phyloP scores from a whole-genome alignment of 2,888 invertebrate species.

The Athalia rosae region DNA sequence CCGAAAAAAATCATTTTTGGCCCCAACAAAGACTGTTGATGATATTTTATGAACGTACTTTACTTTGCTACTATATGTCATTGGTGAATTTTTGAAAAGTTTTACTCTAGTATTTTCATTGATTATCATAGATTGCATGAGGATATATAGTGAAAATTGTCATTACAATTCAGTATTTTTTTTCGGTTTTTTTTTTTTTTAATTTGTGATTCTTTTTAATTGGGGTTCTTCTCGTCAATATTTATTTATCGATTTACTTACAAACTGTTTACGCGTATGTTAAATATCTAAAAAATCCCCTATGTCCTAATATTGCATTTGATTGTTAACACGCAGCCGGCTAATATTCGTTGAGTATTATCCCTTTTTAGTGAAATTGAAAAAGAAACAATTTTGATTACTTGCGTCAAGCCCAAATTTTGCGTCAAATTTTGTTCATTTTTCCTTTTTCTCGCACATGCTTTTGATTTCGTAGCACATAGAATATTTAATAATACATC shows the following conservation, averaged over 20 bases:
- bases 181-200: not conserved
- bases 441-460: too few species aligned
- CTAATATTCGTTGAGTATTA: slow-evolving; percentile 14
- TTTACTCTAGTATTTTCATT: too few species aligned
- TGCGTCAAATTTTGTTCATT: too few species aligned
- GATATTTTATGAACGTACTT: too few species aligned
- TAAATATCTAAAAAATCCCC: slow-evolving; percentile 22
- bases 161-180: not conserved
- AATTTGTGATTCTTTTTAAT: not conserved
- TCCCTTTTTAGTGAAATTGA: slow-evolving; percentile 23
- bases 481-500: not conserved
- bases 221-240: not conserved
- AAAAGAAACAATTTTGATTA: slow-evolving; percentile 29
- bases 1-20: too few species aligned
- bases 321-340: slow-evolving; percentile 55
- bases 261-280: not conserved
- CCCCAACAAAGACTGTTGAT: too few species aligned
- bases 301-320: slow-evolving; percentile 52
- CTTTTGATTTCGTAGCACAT: too few species aligned
- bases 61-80: too few species aligned
- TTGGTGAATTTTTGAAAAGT: too few species aligned
- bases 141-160: too few species aligned
- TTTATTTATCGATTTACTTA: not conserved
- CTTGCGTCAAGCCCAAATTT: slow-evolving; percentile 12
- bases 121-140: too few species aligned